Evolutionary conservation across 2,113 vertebrate genomes (phyloP).

Genomic region (Seriola dumerili): DNA sequence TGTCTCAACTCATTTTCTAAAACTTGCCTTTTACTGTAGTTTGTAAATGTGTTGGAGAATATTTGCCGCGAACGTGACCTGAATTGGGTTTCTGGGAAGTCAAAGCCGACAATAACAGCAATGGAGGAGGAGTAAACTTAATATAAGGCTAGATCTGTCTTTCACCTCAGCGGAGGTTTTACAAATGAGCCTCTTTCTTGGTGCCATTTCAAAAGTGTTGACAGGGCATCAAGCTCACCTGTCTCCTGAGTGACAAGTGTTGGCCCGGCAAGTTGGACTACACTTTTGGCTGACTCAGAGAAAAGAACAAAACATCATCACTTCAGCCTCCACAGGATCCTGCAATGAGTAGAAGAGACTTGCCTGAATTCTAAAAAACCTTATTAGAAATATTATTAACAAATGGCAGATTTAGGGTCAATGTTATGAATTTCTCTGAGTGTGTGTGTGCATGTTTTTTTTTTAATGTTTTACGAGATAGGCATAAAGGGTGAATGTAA

Average conservation of each 20-base stretch:
- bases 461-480: constrained; percentile 21
- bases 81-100: background rate
- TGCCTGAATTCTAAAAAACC: background rate
- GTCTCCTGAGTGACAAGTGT: background rate
- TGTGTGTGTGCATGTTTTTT: background rate
- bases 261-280: background rate
- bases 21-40: background rate
- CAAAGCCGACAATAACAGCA: background rate
- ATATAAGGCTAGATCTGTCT: background rate
- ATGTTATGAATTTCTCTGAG: constrained; percentile 1
- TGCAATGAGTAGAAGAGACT: background rate
- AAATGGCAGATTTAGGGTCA: constrained; percentile 12
- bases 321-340: background rate
- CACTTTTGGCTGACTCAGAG: background rate
- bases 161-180: no score
- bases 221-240: background rate
- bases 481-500: constrained; percentile 1
- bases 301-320: background rate
- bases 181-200: background rate
- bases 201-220: background rate
- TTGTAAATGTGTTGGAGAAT: background rate
- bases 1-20: background rate
- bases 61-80: background rate
- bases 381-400: background rate
- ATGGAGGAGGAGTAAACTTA: background rate